Percentiles rank a stretch among this genome's conserved stretches.
phyloP scores from a whole-genome alignment of 2,797 vertebrate genomes.

The Mareca penelope region DNA sequence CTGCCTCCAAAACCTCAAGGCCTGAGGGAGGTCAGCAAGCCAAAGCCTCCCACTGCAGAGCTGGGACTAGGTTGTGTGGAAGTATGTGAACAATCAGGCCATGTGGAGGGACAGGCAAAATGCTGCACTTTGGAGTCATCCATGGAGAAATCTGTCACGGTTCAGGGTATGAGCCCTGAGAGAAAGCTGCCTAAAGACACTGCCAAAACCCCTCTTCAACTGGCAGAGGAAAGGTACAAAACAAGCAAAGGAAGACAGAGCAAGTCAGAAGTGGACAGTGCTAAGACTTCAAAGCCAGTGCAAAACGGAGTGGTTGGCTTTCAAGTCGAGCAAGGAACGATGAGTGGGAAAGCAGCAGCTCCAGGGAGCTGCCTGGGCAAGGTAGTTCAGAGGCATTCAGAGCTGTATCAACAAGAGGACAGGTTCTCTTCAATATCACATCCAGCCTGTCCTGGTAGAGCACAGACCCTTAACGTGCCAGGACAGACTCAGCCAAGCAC shows the following conservation, averaged over 20 bases:
- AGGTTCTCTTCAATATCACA: neutral
- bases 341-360: neutral
- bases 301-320: conserved; percentile 13
- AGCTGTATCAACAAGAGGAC: neutral
- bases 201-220: conserved; percentile 53
- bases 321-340: neutral
- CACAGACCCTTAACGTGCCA: conserved; percentile 63
- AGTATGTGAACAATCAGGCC: neutral
- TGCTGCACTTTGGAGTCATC: neutral
- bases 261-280: neutral
- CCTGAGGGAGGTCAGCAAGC: conserved; percentile 13
- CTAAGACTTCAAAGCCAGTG: neutral
- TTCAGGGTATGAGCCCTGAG: neutral
- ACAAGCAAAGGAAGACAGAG: conserved; percentile 63
- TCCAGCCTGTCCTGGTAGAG: conserved; percentile 60
- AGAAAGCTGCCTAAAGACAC: neutral
- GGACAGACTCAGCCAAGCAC: conserved; percentile 36
- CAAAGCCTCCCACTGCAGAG: neutral
- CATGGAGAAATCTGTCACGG: neutral
- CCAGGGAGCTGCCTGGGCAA: neutral
- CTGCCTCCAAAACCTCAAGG: conserved; percentile 42
- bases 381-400: conserved; percentile 49
- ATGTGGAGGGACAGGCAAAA: neutral
- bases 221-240: conserved; percentile 66
- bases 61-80: neutral